Percentiles rank a stretch among this genome's conserved stretches.
Conservation (phyloP, 1,140 invertebrate genomes). For the Drosophila pseudoobscura region DNA sequence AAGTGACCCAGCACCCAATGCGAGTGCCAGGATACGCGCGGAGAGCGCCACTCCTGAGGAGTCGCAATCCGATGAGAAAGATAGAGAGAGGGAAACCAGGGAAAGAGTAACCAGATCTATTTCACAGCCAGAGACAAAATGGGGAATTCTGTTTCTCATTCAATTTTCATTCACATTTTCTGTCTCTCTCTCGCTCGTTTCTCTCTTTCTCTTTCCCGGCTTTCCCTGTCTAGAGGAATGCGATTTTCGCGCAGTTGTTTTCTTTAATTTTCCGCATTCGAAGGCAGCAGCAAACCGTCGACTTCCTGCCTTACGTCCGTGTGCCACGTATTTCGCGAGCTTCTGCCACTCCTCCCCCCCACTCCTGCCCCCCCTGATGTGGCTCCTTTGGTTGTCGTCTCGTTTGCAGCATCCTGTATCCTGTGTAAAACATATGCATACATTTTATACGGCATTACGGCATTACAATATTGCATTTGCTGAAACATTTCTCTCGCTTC, state of each 20-base stretch:
- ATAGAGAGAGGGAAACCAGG: background rate
- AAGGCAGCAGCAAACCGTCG: constrained; percentile 36
- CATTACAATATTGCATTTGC: constrained; percentile 77
- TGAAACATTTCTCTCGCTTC: constrained; percentile 52
- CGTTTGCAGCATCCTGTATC: constrained; percentile 39
- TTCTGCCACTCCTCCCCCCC: background rate
- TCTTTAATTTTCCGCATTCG: constrained; percentile 53
- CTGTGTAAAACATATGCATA: constrained; percentile 74
- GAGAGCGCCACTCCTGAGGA: no score
- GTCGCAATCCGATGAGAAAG: no score
- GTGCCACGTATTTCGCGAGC: no score
- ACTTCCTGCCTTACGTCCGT: constrained; percentile 28
- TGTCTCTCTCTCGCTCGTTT: constrained; percentile 3
- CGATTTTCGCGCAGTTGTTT: constrained; percentile 46
- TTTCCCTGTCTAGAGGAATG: constrained; percentile 10
- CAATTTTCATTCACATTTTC: constrained; percentile 29
- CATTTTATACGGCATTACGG: constrained; percentile 68
- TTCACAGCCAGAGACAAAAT: constrained; percentile 31
- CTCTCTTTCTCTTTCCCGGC: constrained; percentile 1
- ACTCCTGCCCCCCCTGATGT: no score
- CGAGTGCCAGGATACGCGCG: no score
- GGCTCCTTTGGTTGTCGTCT: constrained; percentile 28
- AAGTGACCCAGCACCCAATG: no score
- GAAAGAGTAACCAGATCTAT: constrained; percentile 39
- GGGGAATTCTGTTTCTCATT: constrained; percentile 40